Conservation (phyloP, 2,888 invertebrate species). For the Heliconius ethilla region DNA sequence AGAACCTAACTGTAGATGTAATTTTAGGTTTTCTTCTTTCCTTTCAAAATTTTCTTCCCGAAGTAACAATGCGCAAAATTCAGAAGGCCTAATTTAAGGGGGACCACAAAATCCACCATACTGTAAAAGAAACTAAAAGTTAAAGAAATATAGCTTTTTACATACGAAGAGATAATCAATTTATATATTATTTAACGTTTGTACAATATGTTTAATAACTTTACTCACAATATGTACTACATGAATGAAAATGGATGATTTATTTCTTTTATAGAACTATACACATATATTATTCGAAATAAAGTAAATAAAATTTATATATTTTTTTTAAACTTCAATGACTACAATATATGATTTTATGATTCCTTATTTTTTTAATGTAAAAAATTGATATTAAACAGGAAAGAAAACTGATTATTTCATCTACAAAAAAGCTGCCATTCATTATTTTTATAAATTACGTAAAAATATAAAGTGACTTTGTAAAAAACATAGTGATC, state of each 20-base stretch:
- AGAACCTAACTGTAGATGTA: too few relatives aligned
- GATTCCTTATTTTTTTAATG: too few relatives aligned
- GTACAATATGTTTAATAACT: background rate
- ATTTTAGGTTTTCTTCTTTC: too few relatives aligned
- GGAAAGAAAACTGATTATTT: background rate
- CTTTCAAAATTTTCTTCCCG: too few relatives aligned
- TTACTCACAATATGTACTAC: background rate
- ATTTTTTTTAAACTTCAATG: too few relatives aligned
- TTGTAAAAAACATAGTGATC: background rate
- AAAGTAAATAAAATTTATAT: background rate
- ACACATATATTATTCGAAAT: background rate
- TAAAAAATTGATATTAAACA: background rate
- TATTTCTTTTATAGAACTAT: background rate
- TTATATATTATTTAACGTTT: background rate
- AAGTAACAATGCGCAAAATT: background rate
- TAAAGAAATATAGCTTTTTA: background rate
- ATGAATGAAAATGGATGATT: background rate
- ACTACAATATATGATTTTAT: too few relatives aligned
- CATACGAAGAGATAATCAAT: background rate
- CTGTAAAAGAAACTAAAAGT: background rate
- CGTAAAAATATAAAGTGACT: background rate
- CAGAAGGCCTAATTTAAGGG: background rate
- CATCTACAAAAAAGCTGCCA: background rate
- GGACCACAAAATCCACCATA: background rate
- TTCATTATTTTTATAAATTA: background rate